These are phyloP conservation scores for Erinaceus europaeus DNA, from an alignment of 2,113 vertebrate species.

Conservation along the genomic window DNA sequence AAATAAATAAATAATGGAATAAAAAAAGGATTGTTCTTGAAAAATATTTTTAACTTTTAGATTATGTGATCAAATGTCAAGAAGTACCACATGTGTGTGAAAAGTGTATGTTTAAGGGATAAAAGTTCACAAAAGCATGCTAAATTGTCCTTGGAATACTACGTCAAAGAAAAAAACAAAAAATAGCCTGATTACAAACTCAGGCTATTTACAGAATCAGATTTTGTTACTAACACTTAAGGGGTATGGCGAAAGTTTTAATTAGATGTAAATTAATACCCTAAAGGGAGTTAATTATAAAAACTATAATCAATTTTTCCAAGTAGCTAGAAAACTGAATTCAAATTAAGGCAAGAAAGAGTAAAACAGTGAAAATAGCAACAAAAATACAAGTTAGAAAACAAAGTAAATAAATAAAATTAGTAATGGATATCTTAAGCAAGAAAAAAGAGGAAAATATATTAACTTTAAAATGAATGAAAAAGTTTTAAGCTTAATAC, in stretches of 20 bases:
- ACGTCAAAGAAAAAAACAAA: not conserved
- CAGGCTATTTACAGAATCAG: not conserved
- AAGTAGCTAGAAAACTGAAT: conserved; percentile 22
- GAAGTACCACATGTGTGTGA: not conserved
- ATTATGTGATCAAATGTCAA: not conserved
- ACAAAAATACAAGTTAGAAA: not conserved
- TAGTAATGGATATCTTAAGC: not conserved
- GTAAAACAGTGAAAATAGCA: not conserved
- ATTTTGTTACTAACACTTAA: not conserved
- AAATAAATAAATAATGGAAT: too few species aligned
- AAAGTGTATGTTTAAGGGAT: not conserved
- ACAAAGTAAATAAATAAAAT: not conserved
- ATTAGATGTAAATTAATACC: not conserved
- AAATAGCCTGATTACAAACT: not conserved
- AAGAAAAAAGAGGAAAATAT: not conserved
- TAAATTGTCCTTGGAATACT: not conserved
- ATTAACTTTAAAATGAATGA: not conserved
- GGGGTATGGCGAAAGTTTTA: not conserved
- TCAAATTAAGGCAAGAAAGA: not conserved
- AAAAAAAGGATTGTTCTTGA: not conserved
- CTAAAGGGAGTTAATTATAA: not conserved
- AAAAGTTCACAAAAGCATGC: not conserved
- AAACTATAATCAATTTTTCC: not conserved
- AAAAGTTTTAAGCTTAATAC: too few species aligned
- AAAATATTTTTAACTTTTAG: not conserved